Evolutionary conservation across 2,797 vertebrate genomes (phyloP), one percentile per base, ranked within the genome.

Genomic region (Cirrhinus molitorella): DNA sequence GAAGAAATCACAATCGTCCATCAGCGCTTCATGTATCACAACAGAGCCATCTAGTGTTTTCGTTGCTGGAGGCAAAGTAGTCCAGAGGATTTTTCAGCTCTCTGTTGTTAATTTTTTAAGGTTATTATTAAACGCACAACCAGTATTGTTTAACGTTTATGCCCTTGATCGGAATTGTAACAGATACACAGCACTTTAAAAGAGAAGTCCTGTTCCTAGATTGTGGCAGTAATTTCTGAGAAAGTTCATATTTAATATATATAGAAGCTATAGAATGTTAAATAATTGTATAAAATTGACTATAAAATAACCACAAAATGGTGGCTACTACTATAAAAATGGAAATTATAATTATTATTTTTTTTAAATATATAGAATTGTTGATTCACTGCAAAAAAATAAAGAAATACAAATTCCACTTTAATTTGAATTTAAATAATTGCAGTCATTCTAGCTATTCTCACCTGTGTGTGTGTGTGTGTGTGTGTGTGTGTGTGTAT

Each of bases 1-100:
- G 31, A 16, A 63, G 23, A 17, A 66, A 66, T 75, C 53, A 34
- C 14, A 74, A 55, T 61, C 66, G 10, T 23, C 59, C 34, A 65
- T 51, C 83, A 68, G 76, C 21, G 74, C 63, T n/a, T 85, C 40
- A 65, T 75, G 79, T 81, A 85, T 88, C 84, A 76, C 89, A 85
- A 89, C 87, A 90, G 88, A 88, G 90, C 85, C 90, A 89, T 87
- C 90, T 91, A 89, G 89, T 86, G 90, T 84, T 49, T 25, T 7
- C 11, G 5, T 74, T 49, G 11, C 12, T 84, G 55, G 55, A 88
- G 63, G 67, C 53, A 71, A 68, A 28, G n/a, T 9, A 12, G 4
- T 45, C n/a, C 25, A 59, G 25, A 23, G 45, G 1, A 34, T 47
- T 8, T 23, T 11, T 11, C n/a, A 23, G 57, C 31, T 80, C 16